Conservation (phyloP, 2,888 invertebrate genomes). For the Keiferia lycopersicella region DNA sequence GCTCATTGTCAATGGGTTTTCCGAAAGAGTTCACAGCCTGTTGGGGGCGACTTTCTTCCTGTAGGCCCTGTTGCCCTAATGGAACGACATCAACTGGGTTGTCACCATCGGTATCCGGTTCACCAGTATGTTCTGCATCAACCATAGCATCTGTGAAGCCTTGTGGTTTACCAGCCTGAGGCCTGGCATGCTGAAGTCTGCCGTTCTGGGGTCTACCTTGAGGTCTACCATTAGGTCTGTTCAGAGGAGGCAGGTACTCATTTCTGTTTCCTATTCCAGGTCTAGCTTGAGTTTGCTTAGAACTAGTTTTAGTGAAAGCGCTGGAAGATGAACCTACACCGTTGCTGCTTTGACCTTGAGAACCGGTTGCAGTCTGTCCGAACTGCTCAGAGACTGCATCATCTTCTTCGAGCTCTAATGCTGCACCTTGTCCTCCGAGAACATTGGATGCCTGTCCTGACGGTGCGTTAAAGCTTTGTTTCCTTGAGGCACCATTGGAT, state of each 20-base stretch:
- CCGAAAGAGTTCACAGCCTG: slow-evolving; percentile 27
- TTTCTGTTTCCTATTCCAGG: slow-evolving; percentile 25
- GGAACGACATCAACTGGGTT: slow-evolving; percentile 4
- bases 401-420: slow-evolving; percentile 6
- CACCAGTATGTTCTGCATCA: not conserved
- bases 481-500: slow-evolving; percentile 9
- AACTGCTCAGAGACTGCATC: slow-evolving; percentile 10
- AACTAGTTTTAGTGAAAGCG: slow-evolving; percentile 7
- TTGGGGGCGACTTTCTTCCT: slow-evolving; percentile 25
- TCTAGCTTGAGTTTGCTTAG: slow-evolving; percentile 1
- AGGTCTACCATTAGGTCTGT: slow-evolving; percentile 9
- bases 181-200: slow-evolving; percentile 18
- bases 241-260: slow-evolving; percentile 29
- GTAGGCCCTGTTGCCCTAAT: slow-evolving; percentile 20
- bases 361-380: not conserved
- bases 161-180: slow-evolving; percentile 17
- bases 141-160: not conserved
- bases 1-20: slow-evolving; percentile 30
- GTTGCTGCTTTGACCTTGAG: not conserved
- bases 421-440: not conserved
- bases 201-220: slow-evolving; percentile 20
- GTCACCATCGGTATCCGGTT: slow-evolving; percentile 8
- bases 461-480: not conserved
- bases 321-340: slow-evolving; percentile 15
- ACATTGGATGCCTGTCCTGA: slow-evolving; percentile 11